Evolutionary conservation across 1,140 invertebrate species (phyloP), one percentile per base, ranked within the genome.

Genomic region (Andrena cerasifolii): DNA sequence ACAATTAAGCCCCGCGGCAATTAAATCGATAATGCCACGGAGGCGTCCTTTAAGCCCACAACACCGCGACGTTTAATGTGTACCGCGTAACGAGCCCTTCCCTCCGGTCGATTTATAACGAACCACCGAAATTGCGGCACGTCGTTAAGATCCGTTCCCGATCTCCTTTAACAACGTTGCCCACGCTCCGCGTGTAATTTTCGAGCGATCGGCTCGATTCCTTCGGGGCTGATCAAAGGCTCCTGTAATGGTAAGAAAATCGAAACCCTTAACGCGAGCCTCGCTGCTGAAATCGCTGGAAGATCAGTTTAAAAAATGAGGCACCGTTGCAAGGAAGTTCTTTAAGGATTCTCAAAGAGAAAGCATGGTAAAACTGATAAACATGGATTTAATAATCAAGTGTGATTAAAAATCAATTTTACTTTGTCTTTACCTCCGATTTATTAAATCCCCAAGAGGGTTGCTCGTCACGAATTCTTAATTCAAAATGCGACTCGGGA

Each of bases 21-120:
- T 89, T 90, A 89, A 87, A 89, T 90, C 88, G 87, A 89, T 89
- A 89, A 88, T 73, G 61, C 59, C 75, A 59, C 75, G 74, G 67
- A 79, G 71, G 66, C 78, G 71, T 54, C 61, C 78, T 78, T 72
- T 61, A 65, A 67, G n/a, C 54, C 31, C 53, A 31, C 66, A 56
- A 12, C 51, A 40, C 51, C 21, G 40, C n/a, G 33, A 54, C 78
- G 47, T 74, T 85, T 80, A n/a, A 53, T 40, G 54, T 49, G 31
- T 47, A 82, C 47, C 72, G n/a, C 61, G 51, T 80, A 80, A 80
- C 45, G 62, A 47, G 33, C 59, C 31, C 65, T 68, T 26, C 33
- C 3, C 33, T 56, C 16, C n/a, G 16, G 16, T 12, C 45, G 40
- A 49, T 21, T 28, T 1, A 24, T 58, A 79, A 79, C 54, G 53